Evolutionary conservation across 2,888 invertebrate genomes (phyloP).

Genomic region (Tuta absoluta): DNA sequence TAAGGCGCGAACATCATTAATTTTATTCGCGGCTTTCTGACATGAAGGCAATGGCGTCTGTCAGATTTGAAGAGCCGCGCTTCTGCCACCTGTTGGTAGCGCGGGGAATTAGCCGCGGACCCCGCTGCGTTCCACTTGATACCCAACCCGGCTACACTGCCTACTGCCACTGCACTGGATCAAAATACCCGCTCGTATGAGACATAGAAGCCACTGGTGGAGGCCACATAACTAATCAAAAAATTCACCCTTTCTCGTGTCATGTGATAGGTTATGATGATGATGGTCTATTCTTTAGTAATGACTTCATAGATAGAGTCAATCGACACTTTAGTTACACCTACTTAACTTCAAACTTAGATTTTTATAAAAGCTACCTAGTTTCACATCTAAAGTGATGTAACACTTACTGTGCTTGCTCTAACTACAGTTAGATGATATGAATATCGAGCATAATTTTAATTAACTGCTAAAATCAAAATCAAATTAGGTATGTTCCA

Average conservation of each 20-base stretch:
- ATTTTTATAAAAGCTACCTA: no score
- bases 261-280: neutral
- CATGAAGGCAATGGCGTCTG: conserved; percentile 80
- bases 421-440: neutral
- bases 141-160: conserved; percentile 36
- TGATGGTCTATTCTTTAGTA: neutral
- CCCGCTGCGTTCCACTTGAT: conserved; percentile 75
- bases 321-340: neutral
- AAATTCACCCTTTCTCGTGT: conserved; percentile 43
- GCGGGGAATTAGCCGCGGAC: conserved; percentile 75
- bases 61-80: conserved; percentile 77
- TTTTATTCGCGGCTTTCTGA: conserved; percentile 81
- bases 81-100: conserved; percentile 81
- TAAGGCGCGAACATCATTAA: conserved; percentile 81
- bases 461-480: conserved; percentile 17
- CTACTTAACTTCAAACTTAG: neutral
- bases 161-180: conserved; percentile 71
- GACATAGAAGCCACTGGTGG: conserved; percentile 43
- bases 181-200: conserved; percentile 46
- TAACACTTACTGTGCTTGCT: neutral
- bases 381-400: no score
- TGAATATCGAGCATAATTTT: neutral
- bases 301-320: neutral
- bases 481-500: conserved; percentile 43
- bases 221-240: conserved; percentile 24